These are phyloP conservation scores for Nothobranchius furzeri DNA, from an alignment of 2,113 vertebrate genomes.

Conservation along the genomic window DNA sequence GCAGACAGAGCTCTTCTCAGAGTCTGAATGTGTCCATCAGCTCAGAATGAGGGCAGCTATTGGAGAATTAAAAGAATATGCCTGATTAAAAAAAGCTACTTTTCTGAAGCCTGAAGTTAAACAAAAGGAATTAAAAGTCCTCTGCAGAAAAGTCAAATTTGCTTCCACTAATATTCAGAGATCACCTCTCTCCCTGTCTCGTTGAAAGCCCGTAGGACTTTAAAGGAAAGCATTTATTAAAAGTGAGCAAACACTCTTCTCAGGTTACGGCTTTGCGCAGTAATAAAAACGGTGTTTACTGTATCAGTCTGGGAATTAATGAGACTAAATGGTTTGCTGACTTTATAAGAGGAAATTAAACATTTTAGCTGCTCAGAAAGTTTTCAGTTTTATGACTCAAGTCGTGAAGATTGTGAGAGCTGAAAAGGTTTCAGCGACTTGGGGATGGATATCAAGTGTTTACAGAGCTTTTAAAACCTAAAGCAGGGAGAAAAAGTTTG, in stretches of 20 bases:
- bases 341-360: slow-evolving; percentile 34
- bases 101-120: slow-evolving; percentile 48
- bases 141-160: slow-evolving; percentile 33
- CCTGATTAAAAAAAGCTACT: slow-evolving; percentile 38
- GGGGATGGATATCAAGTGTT: not conserved
- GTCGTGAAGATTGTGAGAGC: not conserved
- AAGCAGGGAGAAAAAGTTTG: not conserved
- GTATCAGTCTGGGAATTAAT: slow-evolving; percentile 57
- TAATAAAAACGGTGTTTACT: slow-evolving; percentile 71
- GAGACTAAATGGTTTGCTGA: slow-evolving; percentile 52
- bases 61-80: slow-evolving; percentile 26
- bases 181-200: slow-evolving; percentile 31
- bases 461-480: not conserved
- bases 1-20: too few relatives aligned
- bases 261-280: slow-evolving; percentile 38
- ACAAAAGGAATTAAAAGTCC: slow-evolving; percentile 46
- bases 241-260: slow-evolving; percentile 65
- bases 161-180: slow-evolving; percentile 39
- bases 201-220: slow-evolving; percentile 54
- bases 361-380: slow-evolving; percentile 39
- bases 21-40: slow-evolving; percentile 54
- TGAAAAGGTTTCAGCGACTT: slow-evolving; percentile 15
- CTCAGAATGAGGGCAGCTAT: slow-evolving; percentile 40
- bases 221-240: slow-evolving; percentile 56
- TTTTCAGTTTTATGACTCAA: slow-evolving; percentile 18